phyloP scores from a whole-genome alignment of 2,888 invertebrate species.

The Magallana nippona region DNA sequence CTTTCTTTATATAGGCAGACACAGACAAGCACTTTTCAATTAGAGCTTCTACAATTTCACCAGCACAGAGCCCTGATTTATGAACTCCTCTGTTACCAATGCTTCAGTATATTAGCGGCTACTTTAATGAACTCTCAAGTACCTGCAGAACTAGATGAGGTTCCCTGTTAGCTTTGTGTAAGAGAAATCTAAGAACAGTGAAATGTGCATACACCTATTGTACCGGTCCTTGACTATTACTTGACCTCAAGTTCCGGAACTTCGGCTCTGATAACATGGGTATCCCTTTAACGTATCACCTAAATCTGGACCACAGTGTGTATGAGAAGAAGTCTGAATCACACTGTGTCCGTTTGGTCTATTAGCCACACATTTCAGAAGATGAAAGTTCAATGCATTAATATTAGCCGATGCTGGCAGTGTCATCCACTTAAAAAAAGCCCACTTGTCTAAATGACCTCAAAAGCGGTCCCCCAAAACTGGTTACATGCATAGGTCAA shows the following conservation, averaged over 20 bases:
- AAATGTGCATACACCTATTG: conserved; percentile 9
- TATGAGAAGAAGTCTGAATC: background rate
- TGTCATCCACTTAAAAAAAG: conserved; percentile 22
- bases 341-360: background rate
- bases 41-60: background rate
- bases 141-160: background rate
- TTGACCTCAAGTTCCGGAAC: background rate
- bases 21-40: background rate
- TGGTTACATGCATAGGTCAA: conserved; percentile 29
- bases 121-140: conserved; percentile 4
- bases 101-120: background rate
- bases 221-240: conserved; percentile 8
- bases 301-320: background rate
- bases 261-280: background rate
- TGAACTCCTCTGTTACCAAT: background rate
- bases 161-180: background rate
- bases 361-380: background rate
- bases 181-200: background rate
- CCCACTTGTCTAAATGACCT: conserved; percentile 20
- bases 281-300: conserved; percentile 4
- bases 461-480: conserved; percentile 17
- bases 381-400: conserved; percentile 35
- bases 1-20: background rate
- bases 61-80: background rate
- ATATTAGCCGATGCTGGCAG: conserved; percentile 12